Conservation (phyloP, 2,113 vertebrate genomes). For the Halichoeres trimaculatus region DNA sequence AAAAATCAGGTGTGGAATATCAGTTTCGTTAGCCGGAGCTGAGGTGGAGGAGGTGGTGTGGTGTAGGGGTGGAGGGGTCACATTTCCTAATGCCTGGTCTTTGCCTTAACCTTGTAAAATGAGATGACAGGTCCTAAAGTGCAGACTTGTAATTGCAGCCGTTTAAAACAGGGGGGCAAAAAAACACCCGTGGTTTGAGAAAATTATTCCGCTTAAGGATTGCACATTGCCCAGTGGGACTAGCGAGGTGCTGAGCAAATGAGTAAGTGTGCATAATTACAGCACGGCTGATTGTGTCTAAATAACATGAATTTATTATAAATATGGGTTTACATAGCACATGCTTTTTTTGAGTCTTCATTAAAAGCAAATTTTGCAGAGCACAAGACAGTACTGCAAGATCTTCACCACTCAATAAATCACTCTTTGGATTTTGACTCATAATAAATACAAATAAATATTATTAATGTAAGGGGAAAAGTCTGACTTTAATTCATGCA, state of each 20-base stretch:
- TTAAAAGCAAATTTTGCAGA: slow-evolving; percentile 32
- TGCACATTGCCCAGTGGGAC: slow-evolving; percentile 67
- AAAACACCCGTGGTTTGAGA: slow-evolving; percentile 55
- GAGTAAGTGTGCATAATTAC: slow-evolving; percentile 78
- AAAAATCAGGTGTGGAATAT: slow-evolving; percentile 69
- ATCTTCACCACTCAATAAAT: slow-evolving; percentile 37
- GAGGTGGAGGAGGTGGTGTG: slow-evolving; percentile 31
- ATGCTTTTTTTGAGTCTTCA: slow-evolving; percentile 32
- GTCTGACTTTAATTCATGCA: slow-evolving; percentile 28
- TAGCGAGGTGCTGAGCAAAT: slow-evolving; percentile 70
- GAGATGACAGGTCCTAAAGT: slow-evolving; percentile 79
- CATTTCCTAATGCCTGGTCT: slow-evolving; percentile 77
- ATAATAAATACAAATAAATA: neutral
- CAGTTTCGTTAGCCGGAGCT: slow-evolving; percentile 58
- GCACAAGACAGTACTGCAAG: slow-evolving; percentile 42
- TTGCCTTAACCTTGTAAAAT: slow-evolving; percentile 79
- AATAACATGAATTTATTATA: slow-evolving; percentile 77
- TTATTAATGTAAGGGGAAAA: neutral
- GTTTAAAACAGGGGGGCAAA: slow-evolving; percentile 71
- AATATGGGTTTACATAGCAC: slow-evolving; percentile 57
- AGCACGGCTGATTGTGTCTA: slow-evolving; percentile 68
- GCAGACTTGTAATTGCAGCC: slow-evolving; percentile 78
- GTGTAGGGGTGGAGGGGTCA: slow-evolving; percentile 46
- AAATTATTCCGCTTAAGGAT: slow-evolving; percentile 73
- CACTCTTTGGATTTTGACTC: neutral